These are phyloP conservation scores for Pomatorhinus ruficollis DNA, from an alignment of 2,113 vertebrate species.

Conservation along the genomic window DNA sequence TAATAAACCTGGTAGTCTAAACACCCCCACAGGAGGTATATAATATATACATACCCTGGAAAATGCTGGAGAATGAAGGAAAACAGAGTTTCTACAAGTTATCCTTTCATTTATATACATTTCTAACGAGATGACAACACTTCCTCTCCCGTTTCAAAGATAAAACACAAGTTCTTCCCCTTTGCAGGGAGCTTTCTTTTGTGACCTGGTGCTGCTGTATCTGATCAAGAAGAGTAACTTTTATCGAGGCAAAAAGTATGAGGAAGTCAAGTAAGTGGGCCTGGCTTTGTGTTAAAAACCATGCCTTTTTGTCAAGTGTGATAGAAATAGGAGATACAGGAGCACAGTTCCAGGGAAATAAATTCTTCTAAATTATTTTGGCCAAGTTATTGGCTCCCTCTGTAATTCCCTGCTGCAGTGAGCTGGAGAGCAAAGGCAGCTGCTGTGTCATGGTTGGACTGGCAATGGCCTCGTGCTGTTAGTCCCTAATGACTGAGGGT, in stretches of 20 bases:
- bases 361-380: not conserved
- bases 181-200: slow-evolving; percentile 90
- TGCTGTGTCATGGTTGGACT: not conserved
- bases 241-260: slow-evolving; percentile 92
- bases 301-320: not conserved
- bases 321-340: not conserved
- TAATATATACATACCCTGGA: not conserved
- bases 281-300: not conserved
- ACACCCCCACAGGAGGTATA: not conserved
- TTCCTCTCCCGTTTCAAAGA: not conserved
- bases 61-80: not conserved
- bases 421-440: not conserved
- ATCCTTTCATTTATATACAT: not conserved
- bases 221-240: slow-evolving; percentile 91
- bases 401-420: not conserved
- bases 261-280: slow-evolving; percentile 85
- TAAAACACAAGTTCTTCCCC: not conserved
- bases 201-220: slow-evolving; percentile 94
- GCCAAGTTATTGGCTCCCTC: not conserved
- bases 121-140: not conserved
- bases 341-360: not conserved
- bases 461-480: not conserved
- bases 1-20: not conserved
- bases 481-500: not conserved
- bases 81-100: not conserved